These are phyloP conservation scores for Mechanitis mazaeus DNA, from an alignment of 2,888 invertebrate genomes.

Conservation along the genomic window DNA sequence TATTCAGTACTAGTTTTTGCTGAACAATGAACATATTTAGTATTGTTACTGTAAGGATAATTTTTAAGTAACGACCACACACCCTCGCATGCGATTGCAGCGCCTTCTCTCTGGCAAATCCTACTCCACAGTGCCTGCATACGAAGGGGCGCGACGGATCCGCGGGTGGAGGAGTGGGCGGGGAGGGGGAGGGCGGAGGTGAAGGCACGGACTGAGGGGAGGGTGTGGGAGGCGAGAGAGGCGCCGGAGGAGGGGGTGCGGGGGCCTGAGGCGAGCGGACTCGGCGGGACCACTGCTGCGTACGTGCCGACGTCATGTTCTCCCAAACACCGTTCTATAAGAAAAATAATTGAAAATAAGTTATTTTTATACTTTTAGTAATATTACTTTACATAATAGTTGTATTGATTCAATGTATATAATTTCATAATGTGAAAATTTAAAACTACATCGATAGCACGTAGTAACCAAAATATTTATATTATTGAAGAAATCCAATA, in stretches of 20 bases:
- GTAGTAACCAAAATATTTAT: no score
- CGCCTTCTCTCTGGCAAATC: conserved; percentile 89
- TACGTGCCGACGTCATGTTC: conserved; percentile 72
- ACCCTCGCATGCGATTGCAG: conserved; percentile 84
- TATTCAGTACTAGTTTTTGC: no score
- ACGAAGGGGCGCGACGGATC: conserved; percentile 88
- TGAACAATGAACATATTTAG: no score
- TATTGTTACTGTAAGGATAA: no score
- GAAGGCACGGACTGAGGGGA: conserved; percentile 24
- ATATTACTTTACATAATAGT: no score
- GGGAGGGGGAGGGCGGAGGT: conserved; percentile 32
- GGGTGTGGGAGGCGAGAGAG: conserved; percentile 36
- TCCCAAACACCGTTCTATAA: conserved; percentile 61
- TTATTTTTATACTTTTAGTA: not conserved
- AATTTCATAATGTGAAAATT: no score
- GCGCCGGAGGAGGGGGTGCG: conserved; percentile 36
- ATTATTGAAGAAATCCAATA: no score
- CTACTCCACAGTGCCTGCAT: conserved; percentile 80
- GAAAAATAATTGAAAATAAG: no score
- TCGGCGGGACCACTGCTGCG: conserved; percentile 71
- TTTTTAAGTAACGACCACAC: conserved; percentile 4
- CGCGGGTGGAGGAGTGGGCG: conserved; percentile 46
- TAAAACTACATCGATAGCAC: no score
- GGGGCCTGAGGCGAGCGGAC: conserved; percentile 44
- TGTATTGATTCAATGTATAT: no score